Conservation (phyloP, 2,113 vertebrate genomes). For the Brachypteracias leptosomus region DNA sequence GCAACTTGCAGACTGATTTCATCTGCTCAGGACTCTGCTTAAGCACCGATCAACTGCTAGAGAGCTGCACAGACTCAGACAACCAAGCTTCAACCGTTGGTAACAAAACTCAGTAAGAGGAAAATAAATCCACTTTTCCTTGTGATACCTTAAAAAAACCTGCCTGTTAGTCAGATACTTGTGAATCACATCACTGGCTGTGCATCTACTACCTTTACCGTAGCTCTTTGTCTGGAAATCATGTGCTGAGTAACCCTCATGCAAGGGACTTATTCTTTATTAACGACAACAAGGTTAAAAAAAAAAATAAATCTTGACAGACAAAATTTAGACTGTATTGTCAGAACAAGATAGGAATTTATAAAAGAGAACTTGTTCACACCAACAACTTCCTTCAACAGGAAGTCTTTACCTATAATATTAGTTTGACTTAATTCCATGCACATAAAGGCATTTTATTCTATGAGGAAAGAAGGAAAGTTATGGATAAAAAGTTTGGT, state of each 20-base stretch:
- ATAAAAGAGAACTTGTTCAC: neutral
- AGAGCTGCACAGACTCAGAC: neutral
- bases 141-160: neutral
- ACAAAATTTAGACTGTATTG: neutral
- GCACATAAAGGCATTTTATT: neutral
- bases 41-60: neutral
- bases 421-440: neutral
- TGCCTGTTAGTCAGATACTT: neutral
- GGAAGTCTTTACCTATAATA: neutral
- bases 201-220: neutral
- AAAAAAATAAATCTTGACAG: neutral
- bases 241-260: neutral
- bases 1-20: neutral
- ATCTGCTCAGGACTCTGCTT: neutral
- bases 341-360: neutral
- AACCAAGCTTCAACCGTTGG: neutral
- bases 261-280: neutral
- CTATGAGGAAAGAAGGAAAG: neutral
- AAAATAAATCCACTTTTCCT: neutral
- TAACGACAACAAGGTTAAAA: neutral
- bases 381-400: neutral
- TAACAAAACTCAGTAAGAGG: accelerated
- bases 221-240: neutral
- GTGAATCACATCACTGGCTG: neutral
- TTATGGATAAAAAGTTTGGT: neutral